Base-by-base conservation (phyloP, 2,888 invertebrate genomes). In the Phrixothrix hirtus region DNA sequence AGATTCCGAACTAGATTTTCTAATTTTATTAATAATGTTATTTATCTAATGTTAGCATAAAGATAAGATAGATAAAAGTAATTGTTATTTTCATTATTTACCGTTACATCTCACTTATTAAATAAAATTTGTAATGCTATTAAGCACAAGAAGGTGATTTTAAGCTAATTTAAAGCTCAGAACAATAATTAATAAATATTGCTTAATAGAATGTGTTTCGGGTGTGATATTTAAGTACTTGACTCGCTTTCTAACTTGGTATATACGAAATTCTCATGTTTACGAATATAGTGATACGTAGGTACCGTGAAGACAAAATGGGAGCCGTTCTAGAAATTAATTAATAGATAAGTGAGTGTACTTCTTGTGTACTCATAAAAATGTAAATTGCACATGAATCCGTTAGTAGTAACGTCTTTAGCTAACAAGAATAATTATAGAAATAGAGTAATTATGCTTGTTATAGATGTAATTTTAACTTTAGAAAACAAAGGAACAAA, bases 291-390 rank as follows among this genome's bases (percentile, higher is more conserved):
- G 38, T 17, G 29, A 30, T n/a, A n/a, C n/a, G n/a, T n/a, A n/a
- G n/a, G n/a, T n/a, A 41, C 41, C 41, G 17, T 41, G 38, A 38
- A 45, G 38, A 46, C 32, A 46, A 39, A 47, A 21, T 5, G 38
- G 38, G 47, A 46, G 39, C 17, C 13, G 41, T 30, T 17, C 38
- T 29, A 41, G 39, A 51, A 51, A 41, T 41, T 51, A 51, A 51
- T 51, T 51, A 51, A 45, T 51, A 45, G 45, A 45, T 45, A 45
- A 45, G 45, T 51, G 51, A 45, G n/a, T n/a, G n/a, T 45, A 38
- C 31, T 25, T 46, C 7, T 47, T 47, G 39, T 47, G 37, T 15
- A 39, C 38, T 37, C 32, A 39, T 47, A 47, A 44, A 41, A 54
- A 48, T 48, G 54, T 49, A 48, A 48, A 41, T 52, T 39, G 27